Evolutionary conservation across 2,888 invertebrate species (phyloP).

Genomic region (Tenthredo amoena): DNA sequence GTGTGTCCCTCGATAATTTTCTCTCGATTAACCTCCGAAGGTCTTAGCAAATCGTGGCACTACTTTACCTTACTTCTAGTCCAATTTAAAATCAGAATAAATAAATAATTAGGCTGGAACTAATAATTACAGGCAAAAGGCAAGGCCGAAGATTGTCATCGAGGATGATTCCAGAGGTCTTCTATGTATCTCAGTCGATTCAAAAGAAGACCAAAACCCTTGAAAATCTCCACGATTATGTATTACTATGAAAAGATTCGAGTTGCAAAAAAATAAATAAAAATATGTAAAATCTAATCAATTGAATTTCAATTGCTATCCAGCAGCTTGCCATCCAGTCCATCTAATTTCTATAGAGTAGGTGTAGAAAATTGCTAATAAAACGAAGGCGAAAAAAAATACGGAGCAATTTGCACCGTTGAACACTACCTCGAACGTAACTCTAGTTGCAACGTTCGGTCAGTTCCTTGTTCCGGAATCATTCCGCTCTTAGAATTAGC

Average conservation of each 20-base stretch:
- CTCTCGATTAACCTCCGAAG: slow-evolving; percentile 15
- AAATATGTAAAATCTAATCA: not conserved
- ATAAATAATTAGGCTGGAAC: slow-evolving; percentile 31
- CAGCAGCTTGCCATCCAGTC: not conserved
- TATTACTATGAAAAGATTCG: not conserved
- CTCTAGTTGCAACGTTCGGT: not conserved
- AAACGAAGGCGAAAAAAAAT: not conserved
- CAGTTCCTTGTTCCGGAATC: slow-evolving; percentile 38
- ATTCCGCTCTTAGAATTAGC: not conserved
- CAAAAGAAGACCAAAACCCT: not conserved
- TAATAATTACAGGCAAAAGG: slow-evolving; percentile 29
- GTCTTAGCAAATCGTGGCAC: not conserved
- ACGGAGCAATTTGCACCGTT: not conserved
- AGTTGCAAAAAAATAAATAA: not conserved
- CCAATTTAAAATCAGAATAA: slow-evolving; percentile 17
- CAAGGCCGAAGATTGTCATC: slow-evolving; percentile 44
- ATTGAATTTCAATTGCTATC: not conserved
- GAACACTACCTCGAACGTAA: not conserved
- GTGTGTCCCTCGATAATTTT: not conserved
- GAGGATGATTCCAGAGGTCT: slow-evolving; percentile 25
- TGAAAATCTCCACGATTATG: not conserved
- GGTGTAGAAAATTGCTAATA: not conserved
- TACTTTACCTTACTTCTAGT: not conserved
- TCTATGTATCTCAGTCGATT: not conserved
- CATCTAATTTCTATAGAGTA: not conserved